A percentile compares a stretch with the other conserved stretches of the same genome.
These are phyloP conservation scores for Ceratothoa steindachneri DNA, from an alignment of 2,888 invertebrate genomes.

Conservation along the genomic window DNA sequence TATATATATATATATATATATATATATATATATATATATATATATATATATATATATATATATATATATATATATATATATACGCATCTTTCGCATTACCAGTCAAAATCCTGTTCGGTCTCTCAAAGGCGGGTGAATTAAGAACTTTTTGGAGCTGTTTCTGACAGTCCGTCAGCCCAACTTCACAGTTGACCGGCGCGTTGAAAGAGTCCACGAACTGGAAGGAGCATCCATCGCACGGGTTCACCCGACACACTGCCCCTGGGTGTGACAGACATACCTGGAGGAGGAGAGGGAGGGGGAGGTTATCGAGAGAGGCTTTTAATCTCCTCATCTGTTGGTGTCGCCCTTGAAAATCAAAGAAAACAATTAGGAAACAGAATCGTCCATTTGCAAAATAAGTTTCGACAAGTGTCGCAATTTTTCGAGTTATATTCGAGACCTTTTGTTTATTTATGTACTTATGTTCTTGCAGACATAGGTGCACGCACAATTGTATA, in stretches of 20 bases:
- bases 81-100: conserved; percentile 17
- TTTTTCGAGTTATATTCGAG: no score
- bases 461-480: no score
- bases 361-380: no score
- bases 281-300: not conserved
- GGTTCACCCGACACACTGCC: conserved; percentile 52
- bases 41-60: conserved; percentile 22
- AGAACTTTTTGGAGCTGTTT: conserved; percentile 50
- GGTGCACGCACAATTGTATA: no score
- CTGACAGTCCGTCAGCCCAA: conserved; percentile 51
- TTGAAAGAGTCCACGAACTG: conserved; percentile 51
- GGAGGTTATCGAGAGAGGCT: not conserved
- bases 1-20: not conserved
- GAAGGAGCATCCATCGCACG: conserved; percentile 52
- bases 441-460: no score
- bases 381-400: no score
- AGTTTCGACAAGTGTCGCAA: no score
- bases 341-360: no score
- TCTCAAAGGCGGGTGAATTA: conserved; percentile 49
- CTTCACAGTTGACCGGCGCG: conserved; percentile 50
- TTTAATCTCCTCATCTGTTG: not conserved
- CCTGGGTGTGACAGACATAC: conserved; percentile 52
- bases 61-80: conserved; percentile 20
- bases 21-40: conserved; percentile 15
- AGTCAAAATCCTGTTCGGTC: conserved; percentile 21